Conservation (phyloP, 2,888 invertebrate species). For the Tenthredo distinguenda region DNA sequence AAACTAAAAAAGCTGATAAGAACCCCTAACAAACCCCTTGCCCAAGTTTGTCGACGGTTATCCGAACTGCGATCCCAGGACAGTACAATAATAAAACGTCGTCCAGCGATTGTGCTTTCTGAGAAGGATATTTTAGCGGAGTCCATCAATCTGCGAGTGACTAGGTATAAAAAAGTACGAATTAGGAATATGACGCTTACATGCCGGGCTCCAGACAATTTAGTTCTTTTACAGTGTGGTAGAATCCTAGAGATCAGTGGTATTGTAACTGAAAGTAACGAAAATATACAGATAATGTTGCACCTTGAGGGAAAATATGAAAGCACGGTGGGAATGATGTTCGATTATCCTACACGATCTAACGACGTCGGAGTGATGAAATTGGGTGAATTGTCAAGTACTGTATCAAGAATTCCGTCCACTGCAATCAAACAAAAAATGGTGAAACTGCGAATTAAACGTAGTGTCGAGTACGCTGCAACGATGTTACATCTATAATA, state of each 20-base stretch:
- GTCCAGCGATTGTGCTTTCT: not conserved
- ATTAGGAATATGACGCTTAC: slow-evolving; percentile 1
- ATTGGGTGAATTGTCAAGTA: not conserved
- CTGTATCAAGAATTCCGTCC: not conserved
- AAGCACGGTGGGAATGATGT: not conserved
- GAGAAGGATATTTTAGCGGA: not conserved
- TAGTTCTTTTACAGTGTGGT: not conserved
- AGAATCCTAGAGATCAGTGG: not conserved
- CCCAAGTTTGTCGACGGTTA: slow-evolving; percentile 41
- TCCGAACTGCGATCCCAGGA: slow-evolving; percentile 3
- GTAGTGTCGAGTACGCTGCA: not conserved
- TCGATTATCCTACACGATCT: not conserved
- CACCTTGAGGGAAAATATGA: not conserved
- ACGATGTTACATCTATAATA: slow-evolving; percentile 8
- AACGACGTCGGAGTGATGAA: not conserved
- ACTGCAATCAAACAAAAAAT: not conserved
- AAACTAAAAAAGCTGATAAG: slow-evolving; percentile 46
- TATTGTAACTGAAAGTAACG: not conserved
- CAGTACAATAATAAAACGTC: not conserved
- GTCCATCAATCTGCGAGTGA: not conserved
- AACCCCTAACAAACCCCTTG: slow-evolving; percentile 43
- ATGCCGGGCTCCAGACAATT: slow-evolving; percentile 13
- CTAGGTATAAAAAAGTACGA: not conserved
- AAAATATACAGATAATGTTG: not conserved
- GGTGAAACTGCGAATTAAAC: not conserved